Percentiles rank a stretch among this genome's conserved stretches.
Evolutionary conservation across 2,113 vertebrate species (phyloP).

Genomic region (Emydocephalus ijimae): DNA sequence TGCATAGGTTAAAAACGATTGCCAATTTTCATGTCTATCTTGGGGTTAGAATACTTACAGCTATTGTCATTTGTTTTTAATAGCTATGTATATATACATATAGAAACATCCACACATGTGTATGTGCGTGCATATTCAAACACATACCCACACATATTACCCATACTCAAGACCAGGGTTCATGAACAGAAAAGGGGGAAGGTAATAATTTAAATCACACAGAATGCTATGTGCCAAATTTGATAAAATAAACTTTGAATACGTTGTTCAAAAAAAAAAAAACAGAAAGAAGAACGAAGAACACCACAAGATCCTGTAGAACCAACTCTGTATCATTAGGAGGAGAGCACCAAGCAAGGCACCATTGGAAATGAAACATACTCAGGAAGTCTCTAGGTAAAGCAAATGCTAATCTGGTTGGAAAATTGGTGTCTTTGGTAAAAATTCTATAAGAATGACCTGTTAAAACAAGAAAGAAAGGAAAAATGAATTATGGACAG

Average conservation of each 20-base stretch:
- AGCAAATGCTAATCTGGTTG: conserved; percentile 87
- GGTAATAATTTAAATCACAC: conserved; percentile 74
- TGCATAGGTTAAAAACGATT: conserved; percentile 49
- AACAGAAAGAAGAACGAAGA: conserved; percentile 31
- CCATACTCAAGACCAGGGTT: conserved; percentile 56
- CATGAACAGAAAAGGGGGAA: conserved; percentile 68
- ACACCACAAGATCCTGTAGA: conserved; percentile 76
- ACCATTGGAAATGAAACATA: conserved; percentile 87
- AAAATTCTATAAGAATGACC: conserved; percentile 99
- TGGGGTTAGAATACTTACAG: conserved; percentile 70
- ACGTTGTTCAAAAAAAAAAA: conserved; percentile 57
- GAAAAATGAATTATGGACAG: background rate
- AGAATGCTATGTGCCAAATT: conserved; percentile 69
- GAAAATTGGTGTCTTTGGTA: conserved; percentile 99
- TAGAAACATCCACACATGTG: background rate
- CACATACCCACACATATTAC: conserved; percentile 32
- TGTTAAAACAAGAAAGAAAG: conserved; percentile 63
- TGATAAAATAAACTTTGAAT: conserved; percentile 72
- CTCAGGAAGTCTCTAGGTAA: conserved; percentile 75
- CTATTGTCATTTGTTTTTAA: conserved; percentile 74
- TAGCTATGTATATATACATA: conserved; percentile 36
- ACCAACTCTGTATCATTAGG: conserved; percentile 75
- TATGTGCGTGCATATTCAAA: background rate
- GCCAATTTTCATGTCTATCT: conserved; percentile 44
- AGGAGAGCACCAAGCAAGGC: conserved; percentile 86